Evolutionary conservation across 2,888 invertebrate genomes (phyloP).

Genomic region (Phyllotreta cruciferae): DNA sequence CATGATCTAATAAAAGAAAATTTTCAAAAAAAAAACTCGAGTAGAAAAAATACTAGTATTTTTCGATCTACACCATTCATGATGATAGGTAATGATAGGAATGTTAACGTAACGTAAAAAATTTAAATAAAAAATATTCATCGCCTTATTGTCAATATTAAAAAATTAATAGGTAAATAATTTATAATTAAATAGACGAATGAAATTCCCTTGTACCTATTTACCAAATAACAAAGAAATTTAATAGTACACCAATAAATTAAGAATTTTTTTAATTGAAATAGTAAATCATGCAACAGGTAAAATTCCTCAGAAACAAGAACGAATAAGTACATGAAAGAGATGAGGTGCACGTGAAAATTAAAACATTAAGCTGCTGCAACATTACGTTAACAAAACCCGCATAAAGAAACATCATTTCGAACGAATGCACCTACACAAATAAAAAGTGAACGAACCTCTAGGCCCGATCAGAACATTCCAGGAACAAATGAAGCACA

Average conservation of each 20-base stretch:
- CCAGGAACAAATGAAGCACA: conserved; percentile 63
- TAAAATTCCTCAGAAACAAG: background rate
- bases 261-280: background rate
- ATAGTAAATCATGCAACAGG: too few relatives aligned
- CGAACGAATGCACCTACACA: conserved; percentile 56
- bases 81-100: conserved; percentile 1
- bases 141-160: background rate
- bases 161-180: background rate
- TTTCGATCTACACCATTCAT: conserved; percentile 18
- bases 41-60: conserved; percentile 1
- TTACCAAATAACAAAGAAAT: too few relatives aligned
- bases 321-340: conserved; percentile 8
- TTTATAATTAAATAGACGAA: too few relatives aligned
- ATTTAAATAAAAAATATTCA: background rate
- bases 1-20: too few relatives aligned
- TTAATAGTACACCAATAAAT: background rate
- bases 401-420: conserved; percentile 18
- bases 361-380: background rate
- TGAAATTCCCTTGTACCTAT: too few relatives aligned
- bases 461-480: conserved; percentile 57
- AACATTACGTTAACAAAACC: conserved; percentile 31
- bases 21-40: too few relatives aligned
- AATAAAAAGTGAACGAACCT: conserved; percentile 48
- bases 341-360: conserved; percentile 1
- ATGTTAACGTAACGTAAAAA: conserved; percentile 17